Conservation (phyloP, 2,797 vertebrate genomes). For the Sebastes vulpes region DNA sequence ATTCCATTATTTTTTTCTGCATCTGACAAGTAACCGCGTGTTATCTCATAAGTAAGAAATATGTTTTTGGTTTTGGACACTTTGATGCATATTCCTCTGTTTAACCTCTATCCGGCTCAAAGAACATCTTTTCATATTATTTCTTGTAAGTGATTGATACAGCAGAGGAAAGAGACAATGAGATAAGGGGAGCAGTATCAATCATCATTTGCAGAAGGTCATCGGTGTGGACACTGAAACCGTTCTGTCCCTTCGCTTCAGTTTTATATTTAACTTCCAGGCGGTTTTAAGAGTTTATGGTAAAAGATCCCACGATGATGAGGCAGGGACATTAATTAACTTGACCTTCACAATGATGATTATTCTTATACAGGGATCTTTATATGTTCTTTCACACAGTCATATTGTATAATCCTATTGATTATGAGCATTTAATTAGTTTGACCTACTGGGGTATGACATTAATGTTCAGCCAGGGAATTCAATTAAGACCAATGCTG, state of each 20-base stretch:
- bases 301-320: slow-evolving; percentile 3
- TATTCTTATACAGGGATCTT: neutral
- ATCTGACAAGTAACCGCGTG: neutral
- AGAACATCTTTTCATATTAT: slow-evolving; percentile 39
- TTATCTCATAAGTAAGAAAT: neutral
- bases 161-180: slow-evolving; percentile 47
- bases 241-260: neutral
- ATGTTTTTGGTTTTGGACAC: slow-evolving; percentile 4
- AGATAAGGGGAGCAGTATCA: slow-evolving; percentile 61
- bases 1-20: neutral
- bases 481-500: slow-evolving; percentile 31
- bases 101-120: slow-evolving; percentile 47
- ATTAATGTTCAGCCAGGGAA: slow-evolving; percentile 39
- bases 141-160: slow-evolving; percentile 64
- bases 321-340: slow-evolving; percentile 15
- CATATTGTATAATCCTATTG: slow-evolving; percentile 15
- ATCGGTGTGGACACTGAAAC: slow-evolving; percentile 35
- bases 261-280: slow-evolving; percentile 3
- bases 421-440: slow-evolving; percentile 61
- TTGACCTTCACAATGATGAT: slow-evolving; percentile 38
- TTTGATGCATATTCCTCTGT: slow-evolving; percentile 43
- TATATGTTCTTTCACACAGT: neutral
- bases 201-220: slow-evolving; percentile 74
- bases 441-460: slow-evolving; percentile 38
- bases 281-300: slow-evolving; percentile 1